Conservation (phyloP, 2,113 vertebrate genomes). For the Megatriorchis doriae region DNA sequence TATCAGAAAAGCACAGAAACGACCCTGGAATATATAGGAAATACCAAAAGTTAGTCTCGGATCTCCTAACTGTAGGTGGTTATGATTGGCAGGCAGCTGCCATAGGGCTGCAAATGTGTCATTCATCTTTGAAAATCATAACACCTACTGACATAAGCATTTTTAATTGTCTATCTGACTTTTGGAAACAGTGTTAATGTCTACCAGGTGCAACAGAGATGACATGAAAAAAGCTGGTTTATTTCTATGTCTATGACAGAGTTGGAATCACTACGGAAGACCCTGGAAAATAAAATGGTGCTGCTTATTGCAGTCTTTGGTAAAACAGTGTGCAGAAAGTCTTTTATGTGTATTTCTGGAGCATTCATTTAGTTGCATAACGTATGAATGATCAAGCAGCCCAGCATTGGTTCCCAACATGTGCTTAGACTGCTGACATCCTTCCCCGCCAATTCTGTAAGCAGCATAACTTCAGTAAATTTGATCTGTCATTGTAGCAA, state of each 20-base stretch:
- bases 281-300: not conserved
- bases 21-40: not conserved
- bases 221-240: not conserved
- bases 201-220: not conserved
- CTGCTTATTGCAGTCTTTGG: not conserved
- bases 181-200: not conserved
- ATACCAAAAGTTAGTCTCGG: not conserved
- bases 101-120: not conserved
- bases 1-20: not conserved
- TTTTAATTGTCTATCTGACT: not conserved
- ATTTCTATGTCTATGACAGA: not conserved
- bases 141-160: not conserved
- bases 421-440: not conserved
- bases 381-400: not conserved
- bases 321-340: not conserved
- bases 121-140: not conserved
- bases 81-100: not conserved
- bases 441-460: not conserved
- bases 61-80: not conserved
- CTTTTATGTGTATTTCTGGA: not conserved
- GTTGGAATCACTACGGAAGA: not conserved
- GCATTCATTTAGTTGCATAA: not conserved
- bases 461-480: constrained; percentile 12
- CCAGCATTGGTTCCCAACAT: not conserved
- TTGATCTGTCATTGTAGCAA: constrained; percentile 2